Evolutionary conservation across 1,140 invertebrate species (phyloP).

Genomic region (Laupala kohalensis): DNA sequence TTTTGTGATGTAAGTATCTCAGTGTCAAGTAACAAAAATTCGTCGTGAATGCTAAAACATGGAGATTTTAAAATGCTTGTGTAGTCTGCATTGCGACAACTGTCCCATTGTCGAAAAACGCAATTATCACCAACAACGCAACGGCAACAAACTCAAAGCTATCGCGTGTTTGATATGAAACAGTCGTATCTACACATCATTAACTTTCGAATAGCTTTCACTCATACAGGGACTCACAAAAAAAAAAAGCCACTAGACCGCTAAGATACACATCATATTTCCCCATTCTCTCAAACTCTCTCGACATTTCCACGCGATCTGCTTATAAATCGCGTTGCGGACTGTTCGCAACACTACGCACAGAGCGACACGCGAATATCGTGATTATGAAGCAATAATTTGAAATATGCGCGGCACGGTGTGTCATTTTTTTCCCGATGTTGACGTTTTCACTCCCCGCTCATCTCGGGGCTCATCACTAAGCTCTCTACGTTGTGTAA

Average conservation of each 20-base stretch:
- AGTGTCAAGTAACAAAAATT: no score
- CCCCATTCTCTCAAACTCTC: background rate
- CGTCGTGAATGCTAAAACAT: no score
- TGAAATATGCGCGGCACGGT: background rate
- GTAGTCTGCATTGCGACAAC: no score
- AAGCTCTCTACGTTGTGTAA: no score
- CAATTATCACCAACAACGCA: background rate
- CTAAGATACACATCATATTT: background rate
- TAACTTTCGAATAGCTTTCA: background rate
- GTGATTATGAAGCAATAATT: background rate
- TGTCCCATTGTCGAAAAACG: background rate
- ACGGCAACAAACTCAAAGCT: background rate
- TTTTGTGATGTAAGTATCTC: no score
- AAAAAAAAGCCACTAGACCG: background rate
- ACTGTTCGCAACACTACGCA: background rate
- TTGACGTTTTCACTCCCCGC: background rate
- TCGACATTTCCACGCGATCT: background rate
- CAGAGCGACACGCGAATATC: background rate
- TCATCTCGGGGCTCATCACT: background rate
- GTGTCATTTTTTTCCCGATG: background rate
- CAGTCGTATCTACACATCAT: background rate
- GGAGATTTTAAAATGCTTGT: no score
- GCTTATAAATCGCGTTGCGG: background rate
- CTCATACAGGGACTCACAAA: background rate
- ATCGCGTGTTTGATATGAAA: background rate